Percentiles rank a stretch among this genome's conserved stretches.
Evolutionary conservation across 2,888 invertebrate genomes (phyloP).

Genomic region (Venusia cambrica): DNA sequence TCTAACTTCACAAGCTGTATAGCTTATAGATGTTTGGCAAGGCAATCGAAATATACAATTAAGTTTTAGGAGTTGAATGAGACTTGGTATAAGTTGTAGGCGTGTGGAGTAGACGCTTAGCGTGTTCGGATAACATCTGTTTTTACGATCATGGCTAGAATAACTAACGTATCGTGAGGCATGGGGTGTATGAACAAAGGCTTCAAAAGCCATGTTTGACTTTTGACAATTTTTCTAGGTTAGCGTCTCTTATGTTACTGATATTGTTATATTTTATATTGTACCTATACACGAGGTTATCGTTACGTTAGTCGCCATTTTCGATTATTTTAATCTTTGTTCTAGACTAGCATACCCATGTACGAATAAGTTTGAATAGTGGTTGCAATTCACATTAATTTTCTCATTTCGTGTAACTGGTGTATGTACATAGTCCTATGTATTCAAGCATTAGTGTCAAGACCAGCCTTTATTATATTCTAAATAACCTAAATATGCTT

Average conservation of each 20-base stretch:
- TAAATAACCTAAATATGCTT: slow-evolving; percentile 24
- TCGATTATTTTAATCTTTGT: slow-evolving; percentile 5
- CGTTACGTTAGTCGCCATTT: slow-evolving; percentile 1
- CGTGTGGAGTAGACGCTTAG: too few species aligned
- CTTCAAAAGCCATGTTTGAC: slow-evolving; percentile 14
- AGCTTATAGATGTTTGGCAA: too few species aligned
- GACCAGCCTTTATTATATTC: slow-evolving; percentile 25
- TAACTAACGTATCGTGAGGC: too few species aligned
- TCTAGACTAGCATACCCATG: slow-evolving; percentile 8
- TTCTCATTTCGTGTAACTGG: slow-evolving; percentile 26
- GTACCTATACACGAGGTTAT: slow-evolving; percentile 12
- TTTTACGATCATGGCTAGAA: too few species aligned
- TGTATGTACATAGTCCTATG: slow-evolving; percentile 23
- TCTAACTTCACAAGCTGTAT: too few species aligned
- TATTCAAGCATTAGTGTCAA: slow-evolving; percentile 23
- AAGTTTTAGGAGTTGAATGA: too few species aligned
- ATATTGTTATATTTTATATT: slow-evolving; percentile 15
- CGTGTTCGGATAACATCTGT: too few species aligned
- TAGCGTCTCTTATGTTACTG: slow-evolving; percentile 16
- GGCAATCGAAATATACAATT: too few species aligned
- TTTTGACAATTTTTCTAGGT: slow-evolving; percentile 12
- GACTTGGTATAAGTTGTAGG: too few species aligned
- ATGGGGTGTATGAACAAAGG: too few species aligned
- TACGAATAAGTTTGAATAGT: slow-evolving; percentile 17
- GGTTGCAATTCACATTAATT: slow-evolving; percentile 12